Evolutionary conservation across 2,888 invertebrate species (phyloP), one percentile per base, ranked within the genome.

Genomic region (Caenorhabditis macrosperma): DNA sequence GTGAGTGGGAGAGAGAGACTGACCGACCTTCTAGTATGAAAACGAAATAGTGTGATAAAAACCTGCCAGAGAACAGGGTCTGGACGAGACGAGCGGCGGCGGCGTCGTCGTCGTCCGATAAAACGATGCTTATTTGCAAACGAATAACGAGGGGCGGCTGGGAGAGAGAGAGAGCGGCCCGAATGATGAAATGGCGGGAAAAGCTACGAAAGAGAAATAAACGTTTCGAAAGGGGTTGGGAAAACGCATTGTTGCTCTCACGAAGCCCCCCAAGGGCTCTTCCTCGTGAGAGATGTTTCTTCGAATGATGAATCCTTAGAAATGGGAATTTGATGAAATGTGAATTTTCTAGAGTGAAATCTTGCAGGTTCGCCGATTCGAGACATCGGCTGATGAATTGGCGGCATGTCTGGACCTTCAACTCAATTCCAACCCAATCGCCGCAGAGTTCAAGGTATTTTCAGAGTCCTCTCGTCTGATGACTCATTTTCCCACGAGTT

Each of bases 381-480:
- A 82, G 20, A 89, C 86, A n/a, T 88, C 89, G 6, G 88, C 88
- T 7, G 89, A 90, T 48, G 90, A 90, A 69, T 82, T 90, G 12
- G 67, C 82, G 2, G 87, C 89, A n/a, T 90, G 89, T 54, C 66
- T 90, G n/a, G 85, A 88, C 57, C 77, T 90, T 41, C 89, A 89
- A 72, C 76, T 90, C 15, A 71, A 82, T 9, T 84, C 85, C 20
- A 84, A 88, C 52, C 83, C 86, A 1, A 82, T 83, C 15, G 78
- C 86, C 26, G 78, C 82, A 7, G 83, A 83, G 15, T 81, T 87
- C 67, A 82, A 82, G 87, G 88, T 69, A 76, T 41, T 24, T 30
- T 5, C 2, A 6, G 9, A 5, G 10, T 12, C n/a, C 28, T 6
- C 46, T n/a, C n/a, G n/a, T n/a, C n/a, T 26, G 6, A 30, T 28